phyloP scores from a whole-genome alignment of 2,113 vertebrate genomes.

The Vidua chalybeata region DNA sequence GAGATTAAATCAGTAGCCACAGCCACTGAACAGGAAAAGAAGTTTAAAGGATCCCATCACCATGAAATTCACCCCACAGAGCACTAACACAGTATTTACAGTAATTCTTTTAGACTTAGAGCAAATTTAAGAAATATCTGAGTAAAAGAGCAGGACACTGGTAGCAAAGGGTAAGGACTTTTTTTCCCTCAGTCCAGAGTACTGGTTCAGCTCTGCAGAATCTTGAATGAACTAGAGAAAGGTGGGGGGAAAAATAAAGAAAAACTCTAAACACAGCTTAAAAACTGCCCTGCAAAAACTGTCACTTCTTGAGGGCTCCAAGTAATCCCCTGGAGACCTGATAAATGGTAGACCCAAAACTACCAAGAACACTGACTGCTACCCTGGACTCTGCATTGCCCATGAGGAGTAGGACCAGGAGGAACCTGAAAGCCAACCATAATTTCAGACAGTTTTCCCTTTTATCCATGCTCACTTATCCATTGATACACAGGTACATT shows the following conservation, averaged over 20 bases:
- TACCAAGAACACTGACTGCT: not conserved
- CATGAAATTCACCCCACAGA: not conserved
- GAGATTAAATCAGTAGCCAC: not conserved
- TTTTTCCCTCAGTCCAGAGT: not conserved
- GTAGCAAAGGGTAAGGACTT: not conserved
- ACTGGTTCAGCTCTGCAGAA: not conserved
- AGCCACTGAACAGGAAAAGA: not conserved
- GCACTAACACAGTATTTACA: not conserved
- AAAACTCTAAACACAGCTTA: not conserved
- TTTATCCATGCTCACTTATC: not conserved
- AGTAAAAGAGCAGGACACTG: not conserved
- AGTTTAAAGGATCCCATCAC: not conserved
- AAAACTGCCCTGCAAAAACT: not conserved
- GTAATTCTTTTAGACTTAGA: not conserved
- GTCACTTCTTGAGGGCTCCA: not conserved
- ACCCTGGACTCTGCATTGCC: not conserved
- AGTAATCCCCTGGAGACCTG: not conserved
- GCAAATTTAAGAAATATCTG: not conserved
- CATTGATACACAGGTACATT: not conserved
- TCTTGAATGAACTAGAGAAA: not conserved
- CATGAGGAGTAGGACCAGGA: not conserved
- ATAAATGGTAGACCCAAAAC: not conserved
- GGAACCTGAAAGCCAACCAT: not conserved
- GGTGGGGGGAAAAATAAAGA: not conserved
- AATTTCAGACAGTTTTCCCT: not conserved